Evolutionary conservation across 2,797 vertebrate genomes (phyloP), one percentile per base, ranked within the genome.

Genomic region (Holocentrus rufus): DNA sequence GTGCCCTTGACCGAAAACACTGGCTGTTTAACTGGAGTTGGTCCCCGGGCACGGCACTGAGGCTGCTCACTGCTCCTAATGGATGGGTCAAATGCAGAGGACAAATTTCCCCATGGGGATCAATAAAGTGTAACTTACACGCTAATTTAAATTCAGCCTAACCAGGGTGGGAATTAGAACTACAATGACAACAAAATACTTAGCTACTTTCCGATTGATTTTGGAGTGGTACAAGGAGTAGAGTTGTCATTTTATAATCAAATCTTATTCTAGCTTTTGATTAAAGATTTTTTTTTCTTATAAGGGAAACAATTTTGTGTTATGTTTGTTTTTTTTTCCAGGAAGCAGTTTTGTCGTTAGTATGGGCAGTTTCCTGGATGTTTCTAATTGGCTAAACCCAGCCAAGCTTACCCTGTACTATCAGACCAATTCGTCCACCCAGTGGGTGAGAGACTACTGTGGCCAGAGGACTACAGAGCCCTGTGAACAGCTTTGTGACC

Each of bases 271-370:
- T 23, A 23, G 4, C 5, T 34, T 62, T 39, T 18, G 9, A 8
- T 54, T 39, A n/a, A n/a, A n/a, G n/a, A 1, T 20, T 44, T 54
- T 52, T 6, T 64, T 59, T 23, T 30, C 23, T 36, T 54, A 14
- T 3, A 46, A 59, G 11, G 7, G 8, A 63, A 76, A 34, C 31
- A 0, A 58, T 57, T 53, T 30, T 65, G 3, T 66, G 0, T 50
- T 64, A 1, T 64, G 1, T 56, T 36, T 39, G n/a, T 47, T 13
- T n/a, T 42, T 18, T 50, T 63, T 82, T 87, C 15, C 84, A 99
- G 98, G 98, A 42, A 99, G 98, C 90, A 99, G 96, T 90, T 99
- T 99, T 18, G 98, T 99, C 68, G 96, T 99, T 85, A 97, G 96
- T 0, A 95, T 96, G 91, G 98, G 97, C 54, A 98, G 97, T 90